phyloP scores from a whole-genome alignment of 2,113 vertebrate species.

The Anolis carolinensis region DNA sequence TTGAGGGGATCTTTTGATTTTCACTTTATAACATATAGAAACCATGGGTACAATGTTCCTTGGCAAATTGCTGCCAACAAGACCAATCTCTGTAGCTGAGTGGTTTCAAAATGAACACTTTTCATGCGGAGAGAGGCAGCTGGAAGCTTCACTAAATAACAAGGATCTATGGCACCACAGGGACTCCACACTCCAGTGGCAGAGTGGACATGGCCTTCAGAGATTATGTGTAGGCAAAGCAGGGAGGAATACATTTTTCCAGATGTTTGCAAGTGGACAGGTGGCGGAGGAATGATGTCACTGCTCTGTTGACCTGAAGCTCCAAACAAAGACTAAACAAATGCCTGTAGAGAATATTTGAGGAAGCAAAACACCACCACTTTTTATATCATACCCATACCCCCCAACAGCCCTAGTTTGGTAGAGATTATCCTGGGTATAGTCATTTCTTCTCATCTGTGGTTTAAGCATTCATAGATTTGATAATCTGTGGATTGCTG shows the following conservation, averaged over 20 bases:
- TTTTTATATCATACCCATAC: not conserved
- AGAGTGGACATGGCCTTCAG: not conserved
- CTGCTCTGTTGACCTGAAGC: not conserved
- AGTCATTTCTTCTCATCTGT: not conserved
- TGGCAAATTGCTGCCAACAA: conserved; percentile 10
- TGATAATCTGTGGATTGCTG: too few species aligned
- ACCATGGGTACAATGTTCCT: conserved; percentile 1
- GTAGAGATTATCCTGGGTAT: too few species aligned
- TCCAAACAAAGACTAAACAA: not conserved
- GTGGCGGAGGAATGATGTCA: too few species aligned
- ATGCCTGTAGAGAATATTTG: not conserved
- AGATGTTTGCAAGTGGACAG: not conserved
- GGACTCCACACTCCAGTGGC: not conserved
- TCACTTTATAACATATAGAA: conserved; percentile 14
- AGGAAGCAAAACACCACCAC: not conserved
- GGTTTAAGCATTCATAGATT: not conserved
- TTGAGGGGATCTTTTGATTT: not conserved
- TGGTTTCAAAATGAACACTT: not conserved
- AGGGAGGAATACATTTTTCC: not conserved
- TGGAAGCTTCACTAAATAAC: conserved; percentile 15
- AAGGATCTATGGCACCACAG: not conserved
- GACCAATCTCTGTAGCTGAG: conserved; percentile 9
- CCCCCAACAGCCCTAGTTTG: too few species aligned
- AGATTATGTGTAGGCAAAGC: not conserved
- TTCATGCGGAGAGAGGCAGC: conserved; percentile 15